Base-by-base conservation (phyloP, 2,797 vertebrate species). In the Epinephelus coioides region DNA sequence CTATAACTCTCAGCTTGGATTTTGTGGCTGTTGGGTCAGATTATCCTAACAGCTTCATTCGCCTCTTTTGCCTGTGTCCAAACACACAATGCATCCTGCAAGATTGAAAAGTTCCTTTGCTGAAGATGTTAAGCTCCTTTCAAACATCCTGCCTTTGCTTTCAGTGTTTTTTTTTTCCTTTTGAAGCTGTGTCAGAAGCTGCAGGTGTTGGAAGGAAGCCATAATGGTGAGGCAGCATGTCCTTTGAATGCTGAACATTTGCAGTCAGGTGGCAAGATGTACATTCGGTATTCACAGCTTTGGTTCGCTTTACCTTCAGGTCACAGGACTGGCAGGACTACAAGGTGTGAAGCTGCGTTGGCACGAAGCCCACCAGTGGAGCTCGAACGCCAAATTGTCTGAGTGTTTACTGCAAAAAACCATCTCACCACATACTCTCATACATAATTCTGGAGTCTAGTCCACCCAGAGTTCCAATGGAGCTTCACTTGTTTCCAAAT, bases 191-290 rank as follows among this genome's bases (percentile, higher is more conserved):
- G 56, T 75, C 68, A 84, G 72, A 79, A 46, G 73, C 78, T 75
- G 81, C 78, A 91, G 91, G 86, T 81, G 76, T 73, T 85, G 69
- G 77, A 86, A n/a, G 43, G 69, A 71, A 43, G 73, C 84, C 69
- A 10, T 1, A 10, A 57, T 10, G 6, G 70, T 2, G 69, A 70
- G 67, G 76, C 81, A 59, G 62, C 34, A 0, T 15, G 60, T 82
- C 72, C 70, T 67, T 76, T 65, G 85, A 89, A 80, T 71, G 77
- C 78, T 77, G 72, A 90, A 73, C 66, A 79, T 81, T 72, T 68
- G 61, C 87, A 77, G 83, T 66, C 80, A 76, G 46, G 82, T 67
- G 79, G 73, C 54, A 50, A 78, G 69, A 78, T 73, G 77, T 64
- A 69, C 65, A 71, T 80, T 88, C 38, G 60, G 78, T 76, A 82